phyloP scores from a whole-genome alignment of 2,888 invertebrate species.

The Euzetes globulus region DNA sequence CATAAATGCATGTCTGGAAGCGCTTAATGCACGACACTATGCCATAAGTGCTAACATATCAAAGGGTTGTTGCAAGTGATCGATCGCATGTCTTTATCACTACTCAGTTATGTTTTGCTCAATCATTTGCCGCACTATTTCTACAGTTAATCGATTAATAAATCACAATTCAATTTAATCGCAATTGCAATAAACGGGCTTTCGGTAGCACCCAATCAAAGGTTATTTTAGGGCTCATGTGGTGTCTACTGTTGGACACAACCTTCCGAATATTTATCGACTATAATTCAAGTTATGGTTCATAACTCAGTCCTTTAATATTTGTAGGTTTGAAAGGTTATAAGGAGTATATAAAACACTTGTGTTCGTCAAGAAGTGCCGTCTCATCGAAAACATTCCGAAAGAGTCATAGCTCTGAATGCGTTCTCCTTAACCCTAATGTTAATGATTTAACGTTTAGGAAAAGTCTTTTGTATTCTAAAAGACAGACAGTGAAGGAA shows the following conservation, averaged over 20 bases:
- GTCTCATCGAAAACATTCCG: slow-evolving; percentile 15
- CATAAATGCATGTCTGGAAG: slow-evolving; percentile 8
- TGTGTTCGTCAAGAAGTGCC: neutral
- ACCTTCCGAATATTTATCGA: neutral
- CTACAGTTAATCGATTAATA: neutral
- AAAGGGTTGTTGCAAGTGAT: slow-evolving; percentile 14
- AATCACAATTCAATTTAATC: neutral
- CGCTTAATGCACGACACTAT: slow-evolving; percentile 11
- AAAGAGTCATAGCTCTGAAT: neutral
- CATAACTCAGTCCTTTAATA: neutral
- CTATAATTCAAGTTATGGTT: neutral
- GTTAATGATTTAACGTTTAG: neutral
- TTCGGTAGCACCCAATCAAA: neutral
- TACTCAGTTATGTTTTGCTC: neutral
- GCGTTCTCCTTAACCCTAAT: neutral
- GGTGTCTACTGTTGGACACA: neutral
- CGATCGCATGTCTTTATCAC: slow-evolving; percentile 5
- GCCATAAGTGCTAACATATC: neutral
- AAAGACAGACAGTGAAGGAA: neutral
- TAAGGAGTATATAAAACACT: slow-evolving; percentile 4
- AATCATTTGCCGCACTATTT: neutral
- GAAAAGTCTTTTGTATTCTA: neutral
- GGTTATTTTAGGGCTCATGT: neutral
- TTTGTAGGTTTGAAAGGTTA: slow-evolving; percentile 13
- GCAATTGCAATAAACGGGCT: neutral